Conservation (phyloP, 1,140 invertebrate genomes). For the Trigoniulus corallinus region DNA sequence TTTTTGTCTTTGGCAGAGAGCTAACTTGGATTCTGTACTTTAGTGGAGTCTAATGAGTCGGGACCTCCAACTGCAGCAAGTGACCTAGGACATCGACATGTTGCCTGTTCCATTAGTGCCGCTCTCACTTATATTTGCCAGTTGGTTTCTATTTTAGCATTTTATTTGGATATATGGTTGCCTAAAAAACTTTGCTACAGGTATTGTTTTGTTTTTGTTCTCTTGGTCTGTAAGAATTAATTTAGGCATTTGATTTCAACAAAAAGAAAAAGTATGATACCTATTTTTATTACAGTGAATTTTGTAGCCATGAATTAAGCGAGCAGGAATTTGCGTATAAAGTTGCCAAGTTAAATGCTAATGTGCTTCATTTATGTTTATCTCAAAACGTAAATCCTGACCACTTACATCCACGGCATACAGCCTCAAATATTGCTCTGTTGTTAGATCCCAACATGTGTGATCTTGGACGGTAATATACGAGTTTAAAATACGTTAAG, state of each 20-base stretch:
- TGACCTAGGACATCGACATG: constrained; percentile 25
- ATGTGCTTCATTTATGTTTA: constrained; percentile 62
- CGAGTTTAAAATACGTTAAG: too few species aligned
- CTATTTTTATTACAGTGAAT: constrained; percentile 41
- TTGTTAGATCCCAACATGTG: constrained; percentile 44
- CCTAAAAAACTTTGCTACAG: constrained; percentile 57
- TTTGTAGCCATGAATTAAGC: constrained; percentile 46
- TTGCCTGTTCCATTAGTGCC: constrained; percentile 53
- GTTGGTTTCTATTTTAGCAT: constrained; percentile 56
- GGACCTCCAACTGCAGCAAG: constrained; percentile 31
- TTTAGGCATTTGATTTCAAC: background rate
- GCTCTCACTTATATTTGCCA: constrained; percentile 65
- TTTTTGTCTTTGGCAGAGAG: background rate
- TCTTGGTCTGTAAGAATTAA: background rate
- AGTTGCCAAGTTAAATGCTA: constrained; percentile 60
- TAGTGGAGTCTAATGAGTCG: constrained; percentile 46
- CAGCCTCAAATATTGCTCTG: constrained; percentile 51
- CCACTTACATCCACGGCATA: constrained; percentile 45
- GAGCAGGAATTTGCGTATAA: constrained; percentile 51
- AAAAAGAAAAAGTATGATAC: background rate
- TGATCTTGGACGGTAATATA: constrained; percentile 51
- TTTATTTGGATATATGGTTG: constrained; percentile 53
- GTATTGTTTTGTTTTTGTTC: constrained; percentile 24
- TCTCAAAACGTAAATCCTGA: constrained; percentile 50
- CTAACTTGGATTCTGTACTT: constrained; percentile 11